Evolutionary conservation across 2,797 vertebrate genomes (phyloP), one percentile per base, ranked within the genome.

Genomic region (Hozukius guyotensis): DNA sequence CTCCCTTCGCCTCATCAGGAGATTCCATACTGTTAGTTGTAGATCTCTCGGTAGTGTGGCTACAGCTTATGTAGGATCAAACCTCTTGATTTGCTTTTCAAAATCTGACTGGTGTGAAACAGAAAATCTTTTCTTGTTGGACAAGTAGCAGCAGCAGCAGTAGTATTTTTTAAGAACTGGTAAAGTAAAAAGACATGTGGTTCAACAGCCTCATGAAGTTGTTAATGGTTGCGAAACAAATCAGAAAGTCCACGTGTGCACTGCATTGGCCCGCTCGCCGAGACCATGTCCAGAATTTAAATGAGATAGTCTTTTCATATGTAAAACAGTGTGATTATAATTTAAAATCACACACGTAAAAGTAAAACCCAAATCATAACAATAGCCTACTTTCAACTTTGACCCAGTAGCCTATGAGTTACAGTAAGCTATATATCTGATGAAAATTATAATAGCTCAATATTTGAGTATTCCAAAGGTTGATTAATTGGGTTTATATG

Each of bases 271-370:
- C 20, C n/a, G 18, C 59, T 66, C 14, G 2, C 62, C 22, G 29
- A 77, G 86, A 83, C 69, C 94, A 85, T 83, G 95, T 92, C 89
- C 88, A 91, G 97, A 96, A 97, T 97, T 88, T 96, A 91, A 97
- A 97, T 96, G 83, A 96, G 93, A 68, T 77, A 71, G 70, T 49
- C 94, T 93, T 96, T 96, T 97, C 86, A 95, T 78, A 95, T 97
- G 96, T 95, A 96, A 96, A 97, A 94, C 49, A 7, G n/a, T 46
- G 6, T 20, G 63, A 22, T 80, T 84, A 80, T 62, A 66, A 75
- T 79, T 36, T 46, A 73, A 66, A 81, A 69, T 29, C 72, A 36
- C 75, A 80, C 27, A 60, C 12, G 12, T 24, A 72, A 31, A 36
- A 18, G 2, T 72, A 36, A 73, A 78, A 80, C n/a, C 7, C 53